Evolutionary conservation across 2,888 invertebrate genomes (phyloP).

Genomic region (Philopedon plagiatum): DNA sequence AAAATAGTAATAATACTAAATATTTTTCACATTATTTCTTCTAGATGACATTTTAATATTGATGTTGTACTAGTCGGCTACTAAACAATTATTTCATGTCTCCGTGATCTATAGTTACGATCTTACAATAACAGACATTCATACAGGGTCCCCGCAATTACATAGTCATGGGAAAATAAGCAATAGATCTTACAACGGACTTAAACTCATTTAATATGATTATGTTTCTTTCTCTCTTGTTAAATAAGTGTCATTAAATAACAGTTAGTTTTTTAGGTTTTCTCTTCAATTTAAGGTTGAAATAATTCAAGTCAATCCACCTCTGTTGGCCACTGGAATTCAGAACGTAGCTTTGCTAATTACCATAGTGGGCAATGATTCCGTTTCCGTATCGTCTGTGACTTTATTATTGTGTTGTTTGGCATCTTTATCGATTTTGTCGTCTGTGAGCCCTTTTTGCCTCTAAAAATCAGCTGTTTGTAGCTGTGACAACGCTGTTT

Average conservation of each 20-base stretch:
- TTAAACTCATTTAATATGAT: background rate
- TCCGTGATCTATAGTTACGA: background rate
- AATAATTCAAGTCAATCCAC: no score
- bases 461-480: no score
- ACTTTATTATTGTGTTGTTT: no score
- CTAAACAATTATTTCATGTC: background rate
- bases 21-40: conserved; percentile 11
- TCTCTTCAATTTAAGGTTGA: background rate
- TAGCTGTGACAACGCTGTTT: no score
- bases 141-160: conserved; percentile 41
- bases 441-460: no score
- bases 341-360: no score
- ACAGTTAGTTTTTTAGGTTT: background rate
- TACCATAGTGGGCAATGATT: no score
- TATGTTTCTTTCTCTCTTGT: background rate
- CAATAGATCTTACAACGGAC: conserved; percentile 39
- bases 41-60: conserved; percentile 30
- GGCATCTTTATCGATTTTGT: no score
- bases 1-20: background rate
- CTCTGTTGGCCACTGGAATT: no score
- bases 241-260: conserved; percentile 4
- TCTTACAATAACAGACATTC: conserved; percentile 21
- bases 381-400: no score
- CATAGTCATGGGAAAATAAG: conserved; percentile 50
- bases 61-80: background rate